A percentile compares a stretch with the other conserved stretches of the same genome.
phyloP scores from a whole-genome alignment of 2,113 vertebrate species.

The Sinosuthora webbiana region DNA sequence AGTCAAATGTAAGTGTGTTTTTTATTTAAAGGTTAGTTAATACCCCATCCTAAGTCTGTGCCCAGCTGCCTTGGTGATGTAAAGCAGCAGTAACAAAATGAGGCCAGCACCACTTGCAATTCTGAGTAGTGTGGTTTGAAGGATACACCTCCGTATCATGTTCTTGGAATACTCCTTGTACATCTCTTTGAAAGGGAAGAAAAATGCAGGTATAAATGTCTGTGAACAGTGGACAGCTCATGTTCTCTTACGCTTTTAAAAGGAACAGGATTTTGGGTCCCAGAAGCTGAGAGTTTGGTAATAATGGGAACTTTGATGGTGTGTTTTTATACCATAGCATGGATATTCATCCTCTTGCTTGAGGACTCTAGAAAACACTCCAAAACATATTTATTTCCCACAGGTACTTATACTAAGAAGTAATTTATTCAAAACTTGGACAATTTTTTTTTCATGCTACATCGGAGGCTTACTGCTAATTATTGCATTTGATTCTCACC shows the following conservation, averaged over 20 bases:
- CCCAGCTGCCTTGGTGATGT: neutral
- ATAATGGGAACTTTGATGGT: neutral
- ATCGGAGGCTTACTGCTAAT: neutral
- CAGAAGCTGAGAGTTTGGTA: neutral
- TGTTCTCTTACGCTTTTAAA: neutral
- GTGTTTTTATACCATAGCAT: fast-evolving
- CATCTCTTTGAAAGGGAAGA: neutral
- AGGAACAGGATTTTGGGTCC: neutral
- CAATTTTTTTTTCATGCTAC: neutral
- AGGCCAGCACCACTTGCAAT: neutral
- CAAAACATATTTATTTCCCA: neutral
- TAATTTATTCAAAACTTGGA: neutral
- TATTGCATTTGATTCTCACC: neutral
- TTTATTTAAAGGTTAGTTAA: neutral
- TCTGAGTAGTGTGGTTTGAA: neutral
- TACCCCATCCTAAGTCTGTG: neutral
- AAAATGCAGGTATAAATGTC: neutral
- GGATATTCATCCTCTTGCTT: neutral
- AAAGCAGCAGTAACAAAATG: neutral
- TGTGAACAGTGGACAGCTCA: fast-evolving
- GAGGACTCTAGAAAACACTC: neutral
- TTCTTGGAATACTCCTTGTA: neutral
- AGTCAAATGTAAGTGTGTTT: neutral
- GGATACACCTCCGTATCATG: neutral
- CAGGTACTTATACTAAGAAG: neutral